These are phyloP conservation scores for Chaetura pelagica DNA, from an alignment of 2,113 vertebrate species.

Conservation along the genomic window DNA sequence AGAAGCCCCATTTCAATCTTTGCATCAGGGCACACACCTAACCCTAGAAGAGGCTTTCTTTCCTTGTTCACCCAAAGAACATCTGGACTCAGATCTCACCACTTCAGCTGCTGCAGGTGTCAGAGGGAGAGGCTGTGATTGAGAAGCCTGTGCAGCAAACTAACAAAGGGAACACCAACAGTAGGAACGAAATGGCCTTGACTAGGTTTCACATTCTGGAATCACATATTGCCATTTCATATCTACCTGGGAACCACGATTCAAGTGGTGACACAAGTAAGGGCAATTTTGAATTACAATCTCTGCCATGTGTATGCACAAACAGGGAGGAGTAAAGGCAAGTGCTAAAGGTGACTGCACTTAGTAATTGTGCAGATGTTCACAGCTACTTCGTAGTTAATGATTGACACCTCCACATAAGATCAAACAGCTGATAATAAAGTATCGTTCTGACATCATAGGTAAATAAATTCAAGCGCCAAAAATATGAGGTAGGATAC, in stretches of 20 bases:
- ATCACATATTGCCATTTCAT: fast-evolving
- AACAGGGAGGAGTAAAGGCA: background rate
- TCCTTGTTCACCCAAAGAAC: background rate
- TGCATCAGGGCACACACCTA: background rate
- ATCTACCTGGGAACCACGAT: fast-evolving
- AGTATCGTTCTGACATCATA: background rate
- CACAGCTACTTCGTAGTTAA: background rate
- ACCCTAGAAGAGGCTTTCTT: background rate
- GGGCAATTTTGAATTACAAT: background rate
- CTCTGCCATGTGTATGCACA: background rate
- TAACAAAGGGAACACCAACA: fast-evolving
- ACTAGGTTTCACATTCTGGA: background rate
- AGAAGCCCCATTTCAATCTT: background rate
- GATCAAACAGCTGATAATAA: background rate
- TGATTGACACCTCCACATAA: background rate
- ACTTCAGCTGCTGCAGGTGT: background rate
- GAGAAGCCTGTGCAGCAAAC: background rate
- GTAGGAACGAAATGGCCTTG: background rate
- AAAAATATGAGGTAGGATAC: background rate
- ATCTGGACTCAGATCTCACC: background rate
- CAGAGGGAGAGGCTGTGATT: background rate
- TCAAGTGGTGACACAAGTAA: background rate
- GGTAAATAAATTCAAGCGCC: background rate
- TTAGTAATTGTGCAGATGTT: background rate
- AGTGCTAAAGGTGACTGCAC: background rate